Evolutionary conservation across 2,888 invertebrate species (phyloP), one percentile per base, ranked within the genome.

Genomic region (Caenorhabditis wallacei): DNA sequence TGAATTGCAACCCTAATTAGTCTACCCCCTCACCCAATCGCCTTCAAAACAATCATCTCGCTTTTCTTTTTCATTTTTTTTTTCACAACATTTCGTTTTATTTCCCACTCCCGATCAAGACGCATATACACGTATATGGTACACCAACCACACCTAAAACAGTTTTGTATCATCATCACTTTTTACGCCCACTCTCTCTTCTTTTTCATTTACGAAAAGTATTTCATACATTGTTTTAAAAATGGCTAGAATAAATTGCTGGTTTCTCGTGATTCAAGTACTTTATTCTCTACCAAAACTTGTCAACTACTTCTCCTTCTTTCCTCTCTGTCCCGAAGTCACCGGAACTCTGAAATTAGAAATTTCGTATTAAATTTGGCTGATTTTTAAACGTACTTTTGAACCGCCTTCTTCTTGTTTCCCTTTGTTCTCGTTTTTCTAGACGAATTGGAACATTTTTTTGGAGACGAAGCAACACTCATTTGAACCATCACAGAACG

Each of bases 161-260:
- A 51, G 8, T 54, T 54, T 54, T 54, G 54, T 54, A 54, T 54
- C 54, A 54, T 54, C 54, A 26, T 43, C 22, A 61, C 22, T 20
- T 26, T 26, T 26, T 2, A 24, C 16, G 61, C n/a, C n/a, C n/a
- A 18, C 3, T 2, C 30, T n/a, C n/a, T 16, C 16, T 10, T 35
- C 26, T 30, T 30, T 63, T 37, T 61, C 37, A 8, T n/a, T 63
- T n/a, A 22, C 18, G 18, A 43, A 61, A 61, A 57, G 35, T 57
- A 37, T 57, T 57, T 43, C 63, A 10, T 11, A 46, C 46, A 26
- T 46, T 63, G 63, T 26, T 63, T 63, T 22, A 63, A 63, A 54
- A 63, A 46, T 63, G 63, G 63, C 63, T 63, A 63, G 63, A 48
- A 63, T 63, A 43, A 63, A 63, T 30, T 30, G 30, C 30, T 30